Evolutionary conservation across 2,888 invertebrate genomes (phyloP).

Genomic region (Hyposoter dolosus): DNA sequence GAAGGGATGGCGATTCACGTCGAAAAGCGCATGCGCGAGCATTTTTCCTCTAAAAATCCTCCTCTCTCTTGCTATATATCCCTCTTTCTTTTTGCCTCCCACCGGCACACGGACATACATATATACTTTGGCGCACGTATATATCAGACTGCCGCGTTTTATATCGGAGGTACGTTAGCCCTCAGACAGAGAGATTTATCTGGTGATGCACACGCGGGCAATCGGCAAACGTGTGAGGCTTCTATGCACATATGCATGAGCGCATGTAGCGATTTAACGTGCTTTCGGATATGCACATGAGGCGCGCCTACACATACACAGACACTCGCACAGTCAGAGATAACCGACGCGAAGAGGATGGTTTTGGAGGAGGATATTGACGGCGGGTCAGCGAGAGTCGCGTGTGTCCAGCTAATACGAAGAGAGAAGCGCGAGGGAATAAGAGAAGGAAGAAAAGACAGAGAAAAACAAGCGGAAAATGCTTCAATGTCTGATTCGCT

Average conservation of each 20-base stretch:
- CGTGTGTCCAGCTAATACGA: constrained; percentile 62
- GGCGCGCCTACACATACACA: constrained; percentile 8
- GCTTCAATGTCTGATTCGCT: constrained; percentile 54
- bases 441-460: constrained; percentile 21
- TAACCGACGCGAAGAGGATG: not conserved
- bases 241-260: constrained; percentile 69
- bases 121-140: not conserved
- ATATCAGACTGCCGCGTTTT: constrained; percentile 59
- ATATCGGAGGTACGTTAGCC: constrained; percentile 78
- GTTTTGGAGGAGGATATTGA: constrained; percentile 33
- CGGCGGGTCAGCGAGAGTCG: constrained; percentile 49
- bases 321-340: constrained; percentile 1
- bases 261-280: constrained; percentile 44
- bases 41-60: constrained; percentile 63
- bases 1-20: constrained; percentile 52
- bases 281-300: constrained; percentile 34
- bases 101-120: constrained; percentile 12
- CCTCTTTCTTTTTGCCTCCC: constrained; percentile 57
- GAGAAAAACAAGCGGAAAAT: constrained; percentile 48
- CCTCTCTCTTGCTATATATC: constrained; percentile 45
- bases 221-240: constrained; percentile 78
- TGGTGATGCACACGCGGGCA: constrained; percentile 79
- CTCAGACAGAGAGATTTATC: constrained; percentile 81
- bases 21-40: constrained; percentile 58
- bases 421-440: constrained; percentile 24